Evolutionary conservation across 92 coral and sea anemone species (phyloP).

Genomic region (Blastomussa wellsi): DNA sequence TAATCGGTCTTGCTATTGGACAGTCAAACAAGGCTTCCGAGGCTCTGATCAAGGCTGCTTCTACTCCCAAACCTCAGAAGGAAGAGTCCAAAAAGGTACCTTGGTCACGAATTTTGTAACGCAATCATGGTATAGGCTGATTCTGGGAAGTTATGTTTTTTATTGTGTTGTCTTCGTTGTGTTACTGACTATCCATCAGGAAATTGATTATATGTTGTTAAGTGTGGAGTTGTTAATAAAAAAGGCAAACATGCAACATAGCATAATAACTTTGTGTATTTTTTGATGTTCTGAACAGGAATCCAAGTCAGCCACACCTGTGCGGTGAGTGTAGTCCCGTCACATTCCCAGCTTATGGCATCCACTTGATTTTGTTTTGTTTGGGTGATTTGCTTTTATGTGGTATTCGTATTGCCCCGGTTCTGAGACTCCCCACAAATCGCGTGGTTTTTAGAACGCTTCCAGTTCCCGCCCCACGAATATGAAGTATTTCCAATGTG

Average conservation of each 20-base stretch:
- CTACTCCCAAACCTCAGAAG: conserved; percentile 9
- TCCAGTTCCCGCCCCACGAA: too few relatives aligned
- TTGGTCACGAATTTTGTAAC: neutral
- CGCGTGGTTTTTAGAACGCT: too few relatives aligned
- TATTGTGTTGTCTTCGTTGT: neutral
- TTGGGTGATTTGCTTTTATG: neutral
- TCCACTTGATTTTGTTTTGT: too few relatives aligned
- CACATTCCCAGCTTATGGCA: neutral
- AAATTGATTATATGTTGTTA: neutral
- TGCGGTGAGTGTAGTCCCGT: conserved; percentile 15
- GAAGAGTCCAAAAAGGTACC: conserved; percentile 49
- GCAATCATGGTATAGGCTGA: neutral
- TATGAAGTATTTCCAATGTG: too few relatives aligned
- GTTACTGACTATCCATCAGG: neutral
- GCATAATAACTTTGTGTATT: neutral
- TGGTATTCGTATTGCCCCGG: too few relatives aligned
- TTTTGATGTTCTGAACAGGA: neutral
- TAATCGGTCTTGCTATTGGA: conserved; percentile 90
- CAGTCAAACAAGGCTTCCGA: conserved; percentile 91
- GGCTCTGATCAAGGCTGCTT: conserved; percentile 82
- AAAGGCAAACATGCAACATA: neutral
- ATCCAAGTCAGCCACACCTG: conserved; percentile 4
- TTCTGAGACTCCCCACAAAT: too few relatives aligned
- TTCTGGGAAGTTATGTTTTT: neutral
- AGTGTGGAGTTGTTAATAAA: neutral